phyloP scores from a whole-genome alignment of 1,140 invertebrate genomes.

The Linepithema humile region DNA sequence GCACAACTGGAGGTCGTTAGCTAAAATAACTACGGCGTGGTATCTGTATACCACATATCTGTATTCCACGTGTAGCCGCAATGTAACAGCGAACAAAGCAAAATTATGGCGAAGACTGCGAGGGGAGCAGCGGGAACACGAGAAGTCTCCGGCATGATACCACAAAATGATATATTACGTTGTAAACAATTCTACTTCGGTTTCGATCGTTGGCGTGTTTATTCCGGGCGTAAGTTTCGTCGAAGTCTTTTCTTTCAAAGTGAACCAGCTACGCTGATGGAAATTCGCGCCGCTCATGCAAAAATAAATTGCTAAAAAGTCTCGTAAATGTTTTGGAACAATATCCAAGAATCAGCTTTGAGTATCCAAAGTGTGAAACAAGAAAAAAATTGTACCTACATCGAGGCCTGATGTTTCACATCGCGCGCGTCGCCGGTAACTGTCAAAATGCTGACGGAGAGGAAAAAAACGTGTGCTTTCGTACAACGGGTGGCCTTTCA shows the following conservation, averaged over 20 bases:
- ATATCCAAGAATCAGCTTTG: constrained; percentile 2
- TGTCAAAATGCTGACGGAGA: constrained; percentile 11
- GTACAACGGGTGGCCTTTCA: not conserved
- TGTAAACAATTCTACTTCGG: constrained; percentile 35
- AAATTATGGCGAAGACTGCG: constrained; percentile 7
- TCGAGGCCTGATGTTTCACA: not conserved
- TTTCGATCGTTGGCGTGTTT: not conserved
- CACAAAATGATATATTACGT: not conserved
- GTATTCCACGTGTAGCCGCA: not conserved
- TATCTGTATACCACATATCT: constrained; percentile 1
- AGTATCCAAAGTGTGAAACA: not conserved
- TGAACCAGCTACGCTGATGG: not conserved
- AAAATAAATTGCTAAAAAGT: not conserved
- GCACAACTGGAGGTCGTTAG: not conserved
- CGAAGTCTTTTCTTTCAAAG: not conserved
- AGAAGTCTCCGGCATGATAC: not conserved
- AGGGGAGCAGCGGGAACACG: not conserved
- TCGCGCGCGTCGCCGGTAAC: not conserved
- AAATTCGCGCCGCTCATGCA: not conserved
- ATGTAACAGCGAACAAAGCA: constrained; percentile 4
- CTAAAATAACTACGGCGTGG: constrained; percentile 22
- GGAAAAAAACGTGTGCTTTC: not conserved
- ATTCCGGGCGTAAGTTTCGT: not conserved
- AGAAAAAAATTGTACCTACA: constrained; percentile 3
- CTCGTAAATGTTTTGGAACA: not conserved